Base-by-base conservation (phyloP, 2,888 invertebrate species). In the Drosophila hamatofila region DNA sequence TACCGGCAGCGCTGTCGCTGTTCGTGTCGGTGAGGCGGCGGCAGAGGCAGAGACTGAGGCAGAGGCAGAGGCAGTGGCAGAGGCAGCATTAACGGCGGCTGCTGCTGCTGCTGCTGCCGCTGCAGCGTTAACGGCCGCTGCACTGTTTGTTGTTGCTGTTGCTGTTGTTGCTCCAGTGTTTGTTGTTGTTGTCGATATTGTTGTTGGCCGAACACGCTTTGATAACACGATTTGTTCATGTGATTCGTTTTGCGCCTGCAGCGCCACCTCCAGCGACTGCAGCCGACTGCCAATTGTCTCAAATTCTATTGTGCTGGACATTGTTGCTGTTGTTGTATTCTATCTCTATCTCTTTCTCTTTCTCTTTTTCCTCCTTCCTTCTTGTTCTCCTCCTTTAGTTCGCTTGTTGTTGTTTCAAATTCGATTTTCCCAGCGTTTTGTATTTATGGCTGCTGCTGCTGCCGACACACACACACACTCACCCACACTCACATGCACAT, bases 231-330 rank as follows among this genome's bases (percentile, higher is more conserved):
- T 92, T 87, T 90, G 91, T 74, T 84, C 79, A 72, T 84, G 88
- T 83, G 92, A 92, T 84, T 92, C 91, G 88, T 93, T 93, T 90
- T 93, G 93, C 27, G 90, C 91, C 73, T 95, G 95, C 86, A 97
- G 94, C 90, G 96, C 95, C 92, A 96, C 96, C 93, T 97, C 95
- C 93, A 98, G 94, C 91, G 95, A 96, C 93, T 96, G 95, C 92
- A 98, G 95, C 94, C 96, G 97, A 91, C 85, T 91, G 67, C 90
- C 91, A 81, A 92, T 92, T 73, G 96, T 96, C 93, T 96, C 96
- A 54, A 90, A 83, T 63, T 83, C 82, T 52, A 80, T 81, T 60
- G 86, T 83, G 68, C 80, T 83, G 68, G 86, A 88, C 87, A 87
- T 83, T 74, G 30, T 51, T 71, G 33, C 25, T 39, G 55, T 42